Percentiles rank a stretch among this genome's conserved stretches.
Conservation (phyloP, 2,113 vertebrate species). For the Entomyzon cyanotis region DNA sequence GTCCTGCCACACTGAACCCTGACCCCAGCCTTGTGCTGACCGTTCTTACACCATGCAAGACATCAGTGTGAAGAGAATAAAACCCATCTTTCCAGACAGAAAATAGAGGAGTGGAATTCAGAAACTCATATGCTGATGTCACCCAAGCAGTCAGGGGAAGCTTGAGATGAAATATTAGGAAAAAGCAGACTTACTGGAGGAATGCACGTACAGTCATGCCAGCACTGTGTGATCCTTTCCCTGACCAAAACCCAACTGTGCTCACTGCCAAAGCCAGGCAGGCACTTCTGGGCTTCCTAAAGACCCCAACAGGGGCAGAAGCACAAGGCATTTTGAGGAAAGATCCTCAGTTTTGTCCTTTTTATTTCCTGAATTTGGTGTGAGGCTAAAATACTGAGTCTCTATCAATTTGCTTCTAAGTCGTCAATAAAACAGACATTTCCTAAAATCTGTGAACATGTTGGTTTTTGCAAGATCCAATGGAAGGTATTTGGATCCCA, state of each 20-base stretch:
- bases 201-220: fast-evolving
- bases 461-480: neutral
- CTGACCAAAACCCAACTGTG: neutral
- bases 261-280: fast-evolving
- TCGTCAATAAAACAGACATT: neutral
- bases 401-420: neutral
- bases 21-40: neutral
- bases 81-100: neutral
- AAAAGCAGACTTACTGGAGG: neutral
- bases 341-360: neutral
- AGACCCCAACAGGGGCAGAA: fast-evolving
- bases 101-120: neutral
- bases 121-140: neutral
- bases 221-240: neutral
- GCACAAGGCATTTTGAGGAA: fast-evolving
- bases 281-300: neutral
- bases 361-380: neutral
- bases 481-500: neutral
- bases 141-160: neutral
- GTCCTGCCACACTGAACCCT: fast-evolving
- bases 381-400: neutral
- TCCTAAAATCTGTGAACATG: neutral
- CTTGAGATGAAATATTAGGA: neutral
- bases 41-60: neutral
- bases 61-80: fast-evolving